These are phyloP conservation scores for Neoitamus cyanurus DNA, from an alignment of 2,888 invertebrate species.

Conservation along the genomic window DNA sequence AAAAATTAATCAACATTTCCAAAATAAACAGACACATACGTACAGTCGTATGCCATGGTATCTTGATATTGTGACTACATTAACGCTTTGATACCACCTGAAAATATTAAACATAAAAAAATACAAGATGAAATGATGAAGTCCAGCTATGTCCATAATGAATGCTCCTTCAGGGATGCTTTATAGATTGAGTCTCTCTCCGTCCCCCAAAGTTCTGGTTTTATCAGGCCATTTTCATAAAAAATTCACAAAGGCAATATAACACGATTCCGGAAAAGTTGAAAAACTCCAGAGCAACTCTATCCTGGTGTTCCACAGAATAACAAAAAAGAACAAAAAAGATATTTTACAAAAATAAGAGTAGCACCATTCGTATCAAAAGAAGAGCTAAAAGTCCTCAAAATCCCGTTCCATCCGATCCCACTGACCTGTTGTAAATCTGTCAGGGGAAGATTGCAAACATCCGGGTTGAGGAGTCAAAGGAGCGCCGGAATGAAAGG, in stretches of 20 bases:
- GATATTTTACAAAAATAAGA: background rate
- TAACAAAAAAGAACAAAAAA: background rate
- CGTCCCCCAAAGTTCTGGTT: background rate
- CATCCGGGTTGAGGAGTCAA: conserved; percentile 40
- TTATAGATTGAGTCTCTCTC: background rate
- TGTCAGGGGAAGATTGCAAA: conserved; percentile 30
- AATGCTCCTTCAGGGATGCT: background rate
- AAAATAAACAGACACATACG: background rate
- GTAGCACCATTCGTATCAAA: background rate
- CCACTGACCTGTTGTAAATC: conserved; percentile 43
- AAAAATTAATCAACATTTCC: background rate
- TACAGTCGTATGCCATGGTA: background rate
- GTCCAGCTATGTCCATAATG: background rate
- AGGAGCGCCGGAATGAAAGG: conserved; percentile 7
- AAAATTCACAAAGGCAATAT: background rate
- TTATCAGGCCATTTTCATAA: background rate
- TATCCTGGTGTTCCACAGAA: background rate
- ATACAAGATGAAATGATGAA: background rate
- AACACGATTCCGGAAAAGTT: background rate
- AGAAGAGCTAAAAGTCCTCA: conserved; percentile 2
- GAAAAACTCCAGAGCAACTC: background rate
- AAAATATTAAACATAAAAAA: background rate
- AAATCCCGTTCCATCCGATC: conserved; percentile 13
- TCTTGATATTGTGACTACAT: background rate
- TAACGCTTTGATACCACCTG: background rate